Conservation (phyloP, 2,113 vertebrate genomes). For the Rhynchomys soricoides region DNA sequence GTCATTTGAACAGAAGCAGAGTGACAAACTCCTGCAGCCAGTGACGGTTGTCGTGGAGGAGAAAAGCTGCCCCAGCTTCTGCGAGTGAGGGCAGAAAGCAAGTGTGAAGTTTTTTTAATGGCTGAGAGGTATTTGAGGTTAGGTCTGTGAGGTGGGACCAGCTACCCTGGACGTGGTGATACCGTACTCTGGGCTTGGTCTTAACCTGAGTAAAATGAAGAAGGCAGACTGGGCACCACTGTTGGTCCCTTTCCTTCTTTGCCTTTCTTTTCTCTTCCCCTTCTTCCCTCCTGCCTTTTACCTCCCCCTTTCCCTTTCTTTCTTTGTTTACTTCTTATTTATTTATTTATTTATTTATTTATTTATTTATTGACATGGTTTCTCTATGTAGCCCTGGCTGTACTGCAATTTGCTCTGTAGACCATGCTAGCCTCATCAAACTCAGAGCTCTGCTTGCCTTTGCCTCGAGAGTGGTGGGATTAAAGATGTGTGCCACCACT, state of each 20-base stretch:
- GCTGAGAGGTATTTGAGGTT: background rate
- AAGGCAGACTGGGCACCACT: background rate
- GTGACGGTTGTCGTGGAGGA: background rate
- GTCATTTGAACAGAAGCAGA: background rate
- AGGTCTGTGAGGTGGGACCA: background rate
- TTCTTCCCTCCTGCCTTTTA: background rate
- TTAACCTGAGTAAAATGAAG: background rate
- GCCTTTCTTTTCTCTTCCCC: too few species aligned
- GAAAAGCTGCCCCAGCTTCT: background rate
- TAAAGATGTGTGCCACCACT: background rate
- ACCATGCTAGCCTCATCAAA: background rate
- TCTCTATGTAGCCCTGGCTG: background rate
- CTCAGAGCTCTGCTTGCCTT: background rate
- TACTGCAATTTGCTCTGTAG: background rate
- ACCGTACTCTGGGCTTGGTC: background rate
- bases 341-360: fast-evolving
- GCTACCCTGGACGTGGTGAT: background rate
- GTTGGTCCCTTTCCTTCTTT: background rate
- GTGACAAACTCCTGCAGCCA: too few species aligned
- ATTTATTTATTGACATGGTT: background rate
- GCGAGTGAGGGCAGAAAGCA: background rate
- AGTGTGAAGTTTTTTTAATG: background rate
- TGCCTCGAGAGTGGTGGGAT: background rate
- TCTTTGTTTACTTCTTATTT: fast-evolving
- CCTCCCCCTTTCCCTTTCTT: too few species aligned